These are phyloP conservation scores for Coregonus suidteri DNA, from an alignment of 2,797 vertebrate species.

Conservation along the genomic window DNA sequence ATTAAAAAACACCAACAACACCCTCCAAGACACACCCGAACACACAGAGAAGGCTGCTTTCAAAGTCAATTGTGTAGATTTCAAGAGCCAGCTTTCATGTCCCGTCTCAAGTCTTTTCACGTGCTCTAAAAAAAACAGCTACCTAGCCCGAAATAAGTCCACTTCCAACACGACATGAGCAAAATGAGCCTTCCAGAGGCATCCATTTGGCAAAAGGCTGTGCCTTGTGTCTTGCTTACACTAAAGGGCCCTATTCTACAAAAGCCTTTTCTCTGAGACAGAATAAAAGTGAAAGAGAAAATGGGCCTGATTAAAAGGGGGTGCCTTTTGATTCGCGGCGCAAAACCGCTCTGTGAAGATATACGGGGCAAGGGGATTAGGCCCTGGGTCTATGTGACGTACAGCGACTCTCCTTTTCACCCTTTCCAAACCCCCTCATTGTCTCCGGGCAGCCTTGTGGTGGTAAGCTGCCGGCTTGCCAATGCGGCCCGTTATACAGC, in stretches of 20 bases:
- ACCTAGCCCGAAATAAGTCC: slow-evolving; percentile 51
- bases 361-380: slow-evolving; percentile 91
- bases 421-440: slow-evolving; percentile 79
- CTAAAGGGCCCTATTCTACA: slow-evolving; percentile 54
- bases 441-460: slow-evolving; percentile 81
- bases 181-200: slow-evolving; percentile 59
- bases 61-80: slow-evolving; percentile 60
- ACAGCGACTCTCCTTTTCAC: slow-evolving; percentile 63
- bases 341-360: slow-evolving; percentile 87
- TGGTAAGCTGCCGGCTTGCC: slow-evolving; percentile 82
- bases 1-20: slow-evolving; percentile 60
- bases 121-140: slow-evolving; percentile 21
- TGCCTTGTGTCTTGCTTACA: slow-evolving; percentile 56
- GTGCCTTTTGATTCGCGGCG: slow-evolving; percentile 87
- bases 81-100: slow-evolving; percentile 63
- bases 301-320: slow-evolving; percentile 80
- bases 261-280: slow-evolving; percentile 80
- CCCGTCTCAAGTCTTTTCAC: slow-evolving; percentile 63
- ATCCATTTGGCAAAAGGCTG: slow-evolving; percentile 62
- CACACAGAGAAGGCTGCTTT: slow-evolving; percentile 47
- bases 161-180: slow-evolving; percentile 61
- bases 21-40: slow-evolving; percentile 52
- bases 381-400: slow-evolving; percentile 79
- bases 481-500: slow-evolving; percentile 81
- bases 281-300: slow-evolving; percentile 86